Evolutionary conservation across 2,113 vertebrate genomes (phyloP).

Genomic region (Psophia crepitans): DNA sequence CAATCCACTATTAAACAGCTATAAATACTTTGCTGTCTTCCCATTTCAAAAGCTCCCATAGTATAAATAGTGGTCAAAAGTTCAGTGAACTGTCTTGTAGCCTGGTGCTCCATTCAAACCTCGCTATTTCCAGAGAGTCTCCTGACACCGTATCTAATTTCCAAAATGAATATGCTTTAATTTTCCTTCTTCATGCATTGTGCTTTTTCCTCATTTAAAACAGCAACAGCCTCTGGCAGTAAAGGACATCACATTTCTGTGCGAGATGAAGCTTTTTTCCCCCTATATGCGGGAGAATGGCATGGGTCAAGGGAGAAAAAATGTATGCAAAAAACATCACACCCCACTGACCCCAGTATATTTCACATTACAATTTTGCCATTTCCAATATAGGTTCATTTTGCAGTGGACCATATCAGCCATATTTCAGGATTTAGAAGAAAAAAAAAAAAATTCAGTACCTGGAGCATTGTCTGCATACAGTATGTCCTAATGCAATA

Average conservation of each 20-base stretch:
- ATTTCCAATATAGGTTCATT: constrained; percentile 81
- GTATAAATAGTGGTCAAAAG: constrained; percentile 82
- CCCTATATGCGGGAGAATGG: constrained; percentile 72
- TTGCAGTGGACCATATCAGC: constrained; percentile 83
- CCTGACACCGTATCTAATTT: constrained; percentile 86
- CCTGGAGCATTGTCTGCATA: constrained; percentile 66
- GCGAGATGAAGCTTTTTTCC: constrained; percentile 74
- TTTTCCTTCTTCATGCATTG: constrained; percentile 88
- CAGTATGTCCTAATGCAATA: constrained; percentile 54
- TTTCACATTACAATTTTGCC: constrained; percentile 85
- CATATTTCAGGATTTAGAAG: constrained; percentile 74
- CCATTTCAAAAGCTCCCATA: constrained; percentile 68
- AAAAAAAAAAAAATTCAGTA: background rate
- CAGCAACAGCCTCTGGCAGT: constrained; percentile 84
- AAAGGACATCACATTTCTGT: constrained; percentile 85
- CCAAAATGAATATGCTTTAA: constrained; percentile 89
- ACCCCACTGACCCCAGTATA: constrained; percentile 80
- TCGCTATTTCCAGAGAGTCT: constrained; percentile 79
- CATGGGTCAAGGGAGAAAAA: constrained; percentile 85
- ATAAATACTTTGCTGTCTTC: constrained; percentile 72
- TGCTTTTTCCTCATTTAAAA: constrained; percentile 87
- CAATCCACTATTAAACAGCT: constrained; percentile 73
- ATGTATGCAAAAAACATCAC: constrained; percentile 85
- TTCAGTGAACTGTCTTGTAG: constrained; percentile 80
- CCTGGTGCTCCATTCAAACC: constrained; percentile 75